Evolutionary conservation across 2,888 invertebrate genomes (phyloP).

Genomic region (Coenonympha glycerion): DNA sequence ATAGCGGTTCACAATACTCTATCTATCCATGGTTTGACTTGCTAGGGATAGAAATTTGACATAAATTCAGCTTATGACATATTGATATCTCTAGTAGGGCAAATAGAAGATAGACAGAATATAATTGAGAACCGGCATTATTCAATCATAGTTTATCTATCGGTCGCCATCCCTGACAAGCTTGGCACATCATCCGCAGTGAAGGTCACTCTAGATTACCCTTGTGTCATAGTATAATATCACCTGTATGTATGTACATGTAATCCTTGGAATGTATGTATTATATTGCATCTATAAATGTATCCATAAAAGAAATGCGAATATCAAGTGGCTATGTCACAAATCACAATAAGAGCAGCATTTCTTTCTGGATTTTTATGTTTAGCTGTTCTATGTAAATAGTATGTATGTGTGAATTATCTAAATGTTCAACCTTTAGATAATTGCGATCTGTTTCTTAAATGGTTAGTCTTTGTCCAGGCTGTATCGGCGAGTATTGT

Average conservation of each 20-base stretch:
- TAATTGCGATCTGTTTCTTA: slow-evolving; percentile 75
- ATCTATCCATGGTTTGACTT: too few relatives aligned
- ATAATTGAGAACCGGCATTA: too few relatives aligned
- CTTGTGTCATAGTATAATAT: slow-evolving; percentile 32
- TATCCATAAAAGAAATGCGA: slow-evolving; percentile 30
- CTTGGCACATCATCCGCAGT: slow-evolving; percentile 31
- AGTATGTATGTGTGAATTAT: slow-evolving; percentile 42
- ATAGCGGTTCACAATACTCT: too few relatives aligned
- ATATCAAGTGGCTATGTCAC: neutral
- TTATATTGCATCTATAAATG: slow-evolving; percentile 18
- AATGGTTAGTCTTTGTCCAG: slow-evolving; percentile 57
- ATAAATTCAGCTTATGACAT: too few relatives aligned
- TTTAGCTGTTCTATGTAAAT: slow-evolving; percentile 29
- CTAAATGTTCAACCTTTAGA: slow-evolving; percentile 44
- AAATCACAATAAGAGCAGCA: neutral
- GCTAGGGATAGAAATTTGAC: too few relatives aligned
- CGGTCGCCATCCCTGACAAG: slow-evolving; percentile 16
- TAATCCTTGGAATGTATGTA: slow-evolving; percentile 29
- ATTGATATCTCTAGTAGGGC: too few relatives aligned
- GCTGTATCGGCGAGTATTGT: slow-evolving; percentile 27
- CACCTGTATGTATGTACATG: slow-evolving; percentile 27
- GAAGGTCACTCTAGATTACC: slow-evolving; percentile 22
- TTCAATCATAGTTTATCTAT: slow-evolving; percentile 18
- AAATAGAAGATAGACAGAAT: too few relatives aligned
- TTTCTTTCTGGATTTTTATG: slow-evolving; percentile 25